A percentile compares a stretch with the other conserved stretches of the same genome.
phyloP scores from a whole-genome alignment of 2,113 vertebrate species.

The Baryphthengus martii region DNA sequence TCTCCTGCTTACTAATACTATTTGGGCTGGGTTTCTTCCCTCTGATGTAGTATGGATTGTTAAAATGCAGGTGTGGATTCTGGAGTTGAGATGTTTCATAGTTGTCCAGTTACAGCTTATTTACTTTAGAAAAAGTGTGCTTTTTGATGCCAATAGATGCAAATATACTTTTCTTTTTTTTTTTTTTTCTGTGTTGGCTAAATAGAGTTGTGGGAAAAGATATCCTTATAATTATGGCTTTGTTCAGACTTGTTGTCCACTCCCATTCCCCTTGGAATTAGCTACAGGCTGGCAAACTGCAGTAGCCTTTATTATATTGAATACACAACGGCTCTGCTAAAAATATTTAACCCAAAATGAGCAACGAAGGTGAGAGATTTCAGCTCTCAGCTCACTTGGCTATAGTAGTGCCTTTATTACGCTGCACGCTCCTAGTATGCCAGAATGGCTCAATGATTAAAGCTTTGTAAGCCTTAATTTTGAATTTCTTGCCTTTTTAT shows the following conservation, averaged over 20 bases:
- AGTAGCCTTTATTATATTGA: slow-evolving; percentile 31
- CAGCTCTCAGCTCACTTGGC: not conserved
- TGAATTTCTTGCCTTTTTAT: not conserved
- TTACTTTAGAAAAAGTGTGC: not conserved
- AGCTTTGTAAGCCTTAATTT: not conserved
- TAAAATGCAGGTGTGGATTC: not conserved
- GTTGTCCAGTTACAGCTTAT: not conserved
- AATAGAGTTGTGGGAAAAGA: slow-evolving; percentile 31
- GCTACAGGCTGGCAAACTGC: slow-evolving; percentile 17
- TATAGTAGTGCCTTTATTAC: not conserved
- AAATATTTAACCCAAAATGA: not conserved
- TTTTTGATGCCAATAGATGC: not conserved
- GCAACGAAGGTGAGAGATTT: not conserved
- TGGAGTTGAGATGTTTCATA: not conserved
- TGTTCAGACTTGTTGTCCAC: slow-evolving; percentile 58
- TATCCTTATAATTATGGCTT: slow-evolving; percentile 26
- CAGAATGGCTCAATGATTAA: not conserved
- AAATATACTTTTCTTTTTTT: not conserved
- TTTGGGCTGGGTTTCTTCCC: not conserved
- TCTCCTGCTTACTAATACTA: not conserved
- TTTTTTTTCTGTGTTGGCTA: slow-evolving; percentile 20
- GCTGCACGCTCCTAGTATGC: not conserved
- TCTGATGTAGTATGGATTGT: not conserved
- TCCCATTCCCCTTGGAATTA: slow-evolving; percentile 37
- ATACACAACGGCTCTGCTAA: not conserved